Evolutionary conservation across 2,113 vertebrate species (phyloP).

Genomic region (Ondatra zibethicus): DNA sequence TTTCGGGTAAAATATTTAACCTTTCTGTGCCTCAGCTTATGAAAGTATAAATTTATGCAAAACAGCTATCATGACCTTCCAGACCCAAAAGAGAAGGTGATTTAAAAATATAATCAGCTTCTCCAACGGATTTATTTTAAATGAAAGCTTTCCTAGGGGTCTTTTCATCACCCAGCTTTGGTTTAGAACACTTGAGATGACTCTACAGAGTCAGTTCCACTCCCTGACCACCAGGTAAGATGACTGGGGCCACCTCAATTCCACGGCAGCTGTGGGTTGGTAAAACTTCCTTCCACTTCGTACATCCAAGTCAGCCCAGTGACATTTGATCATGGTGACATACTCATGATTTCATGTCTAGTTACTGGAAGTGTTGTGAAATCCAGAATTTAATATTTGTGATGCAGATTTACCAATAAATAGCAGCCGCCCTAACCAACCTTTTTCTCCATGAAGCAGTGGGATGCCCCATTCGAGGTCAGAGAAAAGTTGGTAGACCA

Average conservation of each 20-base stretch:
- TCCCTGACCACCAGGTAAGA: rapidly evolving
- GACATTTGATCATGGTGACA: not conserved
- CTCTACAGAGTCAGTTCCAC: not conserved
- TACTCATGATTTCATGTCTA: not conserved
- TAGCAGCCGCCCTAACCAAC: not conserved
- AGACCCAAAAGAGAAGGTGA: not conserved
- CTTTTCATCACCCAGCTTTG: not conserved
- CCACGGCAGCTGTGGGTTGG: not conserved
- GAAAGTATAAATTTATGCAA: not conserved
- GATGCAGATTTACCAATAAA: not conserved
- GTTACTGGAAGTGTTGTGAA: not conserved
- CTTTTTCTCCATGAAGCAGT: not conserved
- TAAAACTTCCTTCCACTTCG: not conserved
- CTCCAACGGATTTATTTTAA: not conserved
- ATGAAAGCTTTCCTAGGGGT: not conserved
- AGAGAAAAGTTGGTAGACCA: not conserved
- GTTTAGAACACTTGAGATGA: not conserved
- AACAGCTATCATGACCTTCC: not conserved
- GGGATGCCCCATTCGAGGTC: not conserved
- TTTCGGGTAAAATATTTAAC: not conserved
- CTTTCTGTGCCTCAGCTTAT: not conserved
- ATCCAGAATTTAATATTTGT: not conserved
- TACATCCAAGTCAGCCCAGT: not conserved
- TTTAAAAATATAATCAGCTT: not conserved
- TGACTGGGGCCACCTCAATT: not conserved